phyloP scores from a whole-genome alignment of 2,113 vertebrate genomes.

The Rhipidura dahli region DNA sequence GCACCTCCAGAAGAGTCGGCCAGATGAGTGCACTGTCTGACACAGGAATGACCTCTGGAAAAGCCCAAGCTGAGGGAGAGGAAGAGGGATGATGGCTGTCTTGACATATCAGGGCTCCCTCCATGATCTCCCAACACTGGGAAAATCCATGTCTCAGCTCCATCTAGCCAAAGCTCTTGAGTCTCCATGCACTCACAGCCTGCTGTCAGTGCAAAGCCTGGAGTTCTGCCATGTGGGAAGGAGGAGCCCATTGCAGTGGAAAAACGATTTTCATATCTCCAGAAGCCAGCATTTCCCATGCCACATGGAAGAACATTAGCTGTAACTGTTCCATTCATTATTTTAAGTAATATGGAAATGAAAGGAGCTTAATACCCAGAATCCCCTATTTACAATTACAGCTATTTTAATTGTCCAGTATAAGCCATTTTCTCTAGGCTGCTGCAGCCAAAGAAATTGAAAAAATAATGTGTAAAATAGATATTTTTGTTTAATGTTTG shows the following conservation, averaged over 20 bases:
- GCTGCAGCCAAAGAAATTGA: not conserved
- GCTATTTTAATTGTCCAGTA: not conserved
- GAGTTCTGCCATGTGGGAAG: not conserved
- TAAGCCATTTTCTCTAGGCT: not conserved
- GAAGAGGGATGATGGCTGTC: not conserved
- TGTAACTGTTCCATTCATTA: not conserved
- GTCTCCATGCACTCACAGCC: not conserved
- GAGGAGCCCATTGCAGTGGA: not conserved
- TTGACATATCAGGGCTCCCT: not conserved
- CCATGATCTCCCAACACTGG: not conserved
- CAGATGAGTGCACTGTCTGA: not conserved
- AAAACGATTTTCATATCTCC: slow-evolving; percentile 5
- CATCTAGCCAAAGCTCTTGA: not conserved
- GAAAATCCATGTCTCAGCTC: not conserved
- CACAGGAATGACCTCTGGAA: not conserved
- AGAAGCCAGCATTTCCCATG: slow-evolving; percentile 17
- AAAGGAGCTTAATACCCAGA: not conserved
- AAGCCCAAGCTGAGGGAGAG: not conserved
- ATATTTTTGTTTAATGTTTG: not conserved
- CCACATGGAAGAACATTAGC: not conserved
- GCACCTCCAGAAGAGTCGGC: rapidly evolving
- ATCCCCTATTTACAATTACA: not conserved
- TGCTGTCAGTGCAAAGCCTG: not conserved
- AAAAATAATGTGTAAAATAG: not conserved
- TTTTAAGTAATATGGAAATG: not conserved